Evolutionary conservation across 2,888 invertebrate species (phyloP), one percentile per base, ranked within the genome.

Genomic region (Yponomeuta cagnagella): DNA sequence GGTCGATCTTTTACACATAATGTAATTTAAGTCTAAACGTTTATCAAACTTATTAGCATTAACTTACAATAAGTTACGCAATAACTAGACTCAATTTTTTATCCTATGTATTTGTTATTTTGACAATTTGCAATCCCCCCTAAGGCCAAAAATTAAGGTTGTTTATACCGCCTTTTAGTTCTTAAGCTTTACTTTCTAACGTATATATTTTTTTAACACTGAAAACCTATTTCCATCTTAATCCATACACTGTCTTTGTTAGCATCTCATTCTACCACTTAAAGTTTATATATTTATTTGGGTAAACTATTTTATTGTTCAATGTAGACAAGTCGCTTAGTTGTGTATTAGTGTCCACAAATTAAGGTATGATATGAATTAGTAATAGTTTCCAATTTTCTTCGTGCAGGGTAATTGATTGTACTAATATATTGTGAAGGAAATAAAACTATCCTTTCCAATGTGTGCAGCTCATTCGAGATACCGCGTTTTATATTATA

Each of bases 351-450:
- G 67, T 67, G n/a, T 77, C 75, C 79, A 79, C 71, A 76, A 77
- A 73, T 75, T 81, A 82, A 82, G 82, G 77, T 79, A 48, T 70
- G 9, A 63, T 9, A 31, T 30, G 23, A 30, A 43, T 67, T 67
- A 67, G 37, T 67, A 37, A 68, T 86, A 85, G 83, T 80, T 86
- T 82, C 83, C 88, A 87, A 87, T 43, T 86, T 88, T 87, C 85
- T 89, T 86, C 89, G 89, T 90, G 89, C 89, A 89, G 89, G 90
- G 89, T 89, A 88, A 82, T 78, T 81, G 68, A 65, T 30, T 65
- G 65, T 65, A 23, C 31, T 65, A 65, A 65, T 30, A 37, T 68
- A 68, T 72, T 70, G 58, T 65, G 71, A 71, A 72, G n/a, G 43
- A 71, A 12, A 43, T 43, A 43, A 43, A 58, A 1, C 2, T 12